A percentile compares a stretch with the other conserved stretches of the same genome.
Conservation (phyloP, 2,797 vertebrate species). For the Phoxinus dragarum region DNA sequence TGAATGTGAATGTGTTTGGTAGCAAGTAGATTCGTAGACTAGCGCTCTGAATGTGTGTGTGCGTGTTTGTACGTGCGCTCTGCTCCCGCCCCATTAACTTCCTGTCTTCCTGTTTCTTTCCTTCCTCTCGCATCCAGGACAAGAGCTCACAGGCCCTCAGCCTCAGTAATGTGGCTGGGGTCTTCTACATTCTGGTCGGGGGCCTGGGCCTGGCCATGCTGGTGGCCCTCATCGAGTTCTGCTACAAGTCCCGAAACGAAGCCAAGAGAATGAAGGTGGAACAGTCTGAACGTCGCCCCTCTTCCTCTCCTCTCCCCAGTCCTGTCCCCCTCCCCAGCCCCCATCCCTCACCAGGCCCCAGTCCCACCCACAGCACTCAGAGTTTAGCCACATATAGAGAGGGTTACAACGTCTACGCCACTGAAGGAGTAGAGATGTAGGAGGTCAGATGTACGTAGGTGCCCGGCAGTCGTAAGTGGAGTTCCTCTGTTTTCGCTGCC, state of each 20-base stretch:
- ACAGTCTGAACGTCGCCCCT: conserved; percentile 82
- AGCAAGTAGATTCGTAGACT: conserved; percentile 47
- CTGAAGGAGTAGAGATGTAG: conserved; percentile 99
- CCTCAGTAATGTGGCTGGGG: conserved; percentile 99
- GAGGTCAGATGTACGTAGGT: conserved; percentile 76
- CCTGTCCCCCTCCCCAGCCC: conserved; percentile 83
- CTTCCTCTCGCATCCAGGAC: conserved; percentile 82
- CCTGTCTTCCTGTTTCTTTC: conserved; percentile 16
- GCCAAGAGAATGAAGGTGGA: conserved; percentile 99
- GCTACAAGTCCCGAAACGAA: conserved; percentile 99
- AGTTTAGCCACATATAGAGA: conserved; percentile 99
- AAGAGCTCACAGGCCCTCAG: conserved; percentile 98
- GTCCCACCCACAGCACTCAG: conserved; percentile 99
- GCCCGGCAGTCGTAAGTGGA: conserved; percentile 61
- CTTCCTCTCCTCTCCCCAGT: conserved; percentile 91
- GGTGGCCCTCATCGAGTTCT: conserved; percentile 99
- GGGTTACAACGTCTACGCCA: conserved; percentile 99
- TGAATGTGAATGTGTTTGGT: conserved; percentile 26
- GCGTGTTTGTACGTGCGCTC: conserved; percentile 19
- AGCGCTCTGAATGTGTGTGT: conserved; percentile 24
- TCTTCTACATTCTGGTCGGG: conserved; percentile 99
- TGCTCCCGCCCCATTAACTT: conserved; percentile 39
- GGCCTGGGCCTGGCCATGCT: conserved; percentile 99
- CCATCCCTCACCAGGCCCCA: conserved; percentile 91
- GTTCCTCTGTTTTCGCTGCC: conserved; percentile 58